Evolutionary conservation across 2,888 invertebrate genomes (phyloP), one percentile per base, ranked within the genome.

Genomic region (Habrosyne pyritoides): DNA sequence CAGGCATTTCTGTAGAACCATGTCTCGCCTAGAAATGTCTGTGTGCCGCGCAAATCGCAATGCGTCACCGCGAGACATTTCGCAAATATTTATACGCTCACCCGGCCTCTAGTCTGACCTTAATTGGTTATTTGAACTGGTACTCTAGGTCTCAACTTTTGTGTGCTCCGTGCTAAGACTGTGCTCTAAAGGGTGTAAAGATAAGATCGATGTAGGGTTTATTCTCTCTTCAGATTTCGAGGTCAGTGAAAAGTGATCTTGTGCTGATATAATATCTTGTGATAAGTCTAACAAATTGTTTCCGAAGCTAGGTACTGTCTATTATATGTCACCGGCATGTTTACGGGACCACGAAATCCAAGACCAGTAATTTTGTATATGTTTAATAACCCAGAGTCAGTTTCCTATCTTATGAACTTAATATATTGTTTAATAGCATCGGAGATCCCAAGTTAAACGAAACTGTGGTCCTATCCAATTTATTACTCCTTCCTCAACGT

Each of bases 61-160:
- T 77, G 70, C 76, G 76, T 79, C 77, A 75, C 70, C 53, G 59
- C 66, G 63, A 64, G 75, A 72, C 74, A 66, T 68, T 73, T 53
- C 47, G 59, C 76, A 79, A 85, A 86, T 81, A 79, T 85, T 85
- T 81, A 72, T 64, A 54, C 70, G 60, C 60, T 60, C 70, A 62
- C 63, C 64, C 60, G 62, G 69, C 66, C 57, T 59, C 69, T 69
- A 70, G 71, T 64, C 63, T 63, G 69, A 69, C 74, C 76, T 77
- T 80, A 80, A 72, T 80, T 77, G 75, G 64, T 71, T 82, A 77
- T 79, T 77, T 79, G 74, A 55, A 68, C 73, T 71, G 69, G 56
- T 65, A 64, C 70, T 72, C 65, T 59, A 62, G 59, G 61, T 64
- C 70, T 63, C 67, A 69, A 64, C 69, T 65, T 63, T 69, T 71